Conservation (phyloP, 1,140 invertebrate genomes). For the Drosophila pandora region DNA sequence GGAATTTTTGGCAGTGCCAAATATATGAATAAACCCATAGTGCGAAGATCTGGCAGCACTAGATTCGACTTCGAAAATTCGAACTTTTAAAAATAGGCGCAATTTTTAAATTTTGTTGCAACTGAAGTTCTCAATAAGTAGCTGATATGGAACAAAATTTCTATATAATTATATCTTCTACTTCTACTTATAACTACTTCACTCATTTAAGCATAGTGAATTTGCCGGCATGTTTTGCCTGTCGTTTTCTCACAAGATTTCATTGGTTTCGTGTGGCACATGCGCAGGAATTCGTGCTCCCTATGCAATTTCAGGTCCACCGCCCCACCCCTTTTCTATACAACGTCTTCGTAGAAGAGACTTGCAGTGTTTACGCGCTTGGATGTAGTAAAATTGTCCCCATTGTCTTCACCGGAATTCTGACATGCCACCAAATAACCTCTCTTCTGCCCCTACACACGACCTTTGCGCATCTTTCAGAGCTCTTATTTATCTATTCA, state of each 20-base stretch:
- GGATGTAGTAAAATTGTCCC: conserved; percentile 59
- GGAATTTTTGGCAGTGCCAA: too few species aligned
- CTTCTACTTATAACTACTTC: too few species aligned
- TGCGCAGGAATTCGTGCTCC: conserved; percentile 36
- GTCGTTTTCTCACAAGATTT: not conserved
- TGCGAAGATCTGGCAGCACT: too few species aligned
- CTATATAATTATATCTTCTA: too few species aligned
- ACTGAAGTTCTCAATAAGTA: too few species aligned
- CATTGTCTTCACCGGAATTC: conserved; percentile 52
- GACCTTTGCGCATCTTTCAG: not conserved
- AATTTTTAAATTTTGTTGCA: too few species aligned
- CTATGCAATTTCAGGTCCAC: conserved; percentile 3
- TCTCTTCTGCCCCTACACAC: not conserved
- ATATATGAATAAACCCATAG: too few species aligned
- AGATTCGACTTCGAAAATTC: too few species aligned
- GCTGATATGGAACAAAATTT: too few species aligned
- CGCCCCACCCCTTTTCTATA: not conserved
- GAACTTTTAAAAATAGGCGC: too few species aligned
- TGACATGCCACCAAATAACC: conserved; percentile 41
- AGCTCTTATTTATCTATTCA: not conserved
- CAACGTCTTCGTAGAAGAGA: conserved; percentile 4
- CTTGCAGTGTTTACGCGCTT: conserved; percentile 60
- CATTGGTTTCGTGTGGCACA: conserved; percentile 27
- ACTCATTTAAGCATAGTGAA: too few species aligned
- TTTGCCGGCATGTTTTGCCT: conserved; percentile 11